Evolutionary conservation across 1,140 invertebrate genomes (phyloP).

Genomic region (Lucilia cuprina): DNA sequence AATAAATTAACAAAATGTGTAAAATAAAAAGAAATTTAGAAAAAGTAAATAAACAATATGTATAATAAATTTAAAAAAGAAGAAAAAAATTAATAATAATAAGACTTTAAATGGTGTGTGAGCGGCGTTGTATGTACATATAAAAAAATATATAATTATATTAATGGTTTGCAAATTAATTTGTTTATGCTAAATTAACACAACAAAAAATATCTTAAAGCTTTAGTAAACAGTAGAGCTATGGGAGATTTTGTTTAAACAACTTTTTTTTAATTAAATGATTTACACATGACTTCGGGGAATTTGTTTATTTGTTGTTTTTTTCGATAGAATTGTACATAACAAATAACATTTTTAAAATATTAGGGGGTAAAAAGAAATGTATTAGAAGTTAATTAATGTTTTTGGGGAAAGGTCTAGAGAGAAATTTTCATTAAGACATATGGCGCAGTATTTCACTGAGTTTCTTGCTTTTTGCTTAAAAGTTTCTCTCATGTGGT

Average conservation of each 20-base stretch:
- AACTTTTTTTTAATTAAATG: neutral
- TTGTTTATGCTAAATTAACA: conserved; percentile 7
- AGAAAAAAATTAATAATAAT: neutral
- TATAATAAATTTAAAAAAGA: neutral
- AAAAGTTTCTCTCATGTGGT: too few relatives aligned
- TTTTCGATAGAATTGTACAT: too few relatives aligned
- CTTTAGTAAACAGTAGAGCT: neutral
- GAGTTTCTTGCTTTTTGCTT: too few relatives aligned
- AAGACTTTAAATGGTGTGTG: neutral
- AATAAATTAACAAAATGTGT: neutral
- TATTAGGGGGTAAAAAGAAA: too few relatives aligned
- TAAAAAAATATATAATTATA: neutral
- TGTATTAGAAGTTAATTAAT: too few relatives aligned
- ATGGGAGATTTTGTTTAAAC: neutral
- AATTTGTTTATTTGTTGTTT: neutral
- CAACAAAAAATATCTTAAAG: neutral
- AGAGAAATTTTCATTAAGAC: too few relatives aligned
- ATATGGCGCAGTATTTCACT: too few relatives aligned
- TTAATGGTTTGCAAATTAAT: conserved; percentile 14
- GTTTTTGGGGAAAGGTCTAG: too few relatives aligned
- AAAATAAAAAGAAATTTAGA: too few relatives aligned
- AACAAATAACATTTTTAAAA: too few relatives aligned
- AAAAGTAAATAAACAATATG: too few relatives aligned
- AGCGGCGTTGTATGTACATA: neutral
- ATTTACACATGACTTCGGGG: neutral